Evolutionary conservation across 2,797 vertebrate genomes (phyloP).

Genomic region (Myotis daubentonii): DNA sequence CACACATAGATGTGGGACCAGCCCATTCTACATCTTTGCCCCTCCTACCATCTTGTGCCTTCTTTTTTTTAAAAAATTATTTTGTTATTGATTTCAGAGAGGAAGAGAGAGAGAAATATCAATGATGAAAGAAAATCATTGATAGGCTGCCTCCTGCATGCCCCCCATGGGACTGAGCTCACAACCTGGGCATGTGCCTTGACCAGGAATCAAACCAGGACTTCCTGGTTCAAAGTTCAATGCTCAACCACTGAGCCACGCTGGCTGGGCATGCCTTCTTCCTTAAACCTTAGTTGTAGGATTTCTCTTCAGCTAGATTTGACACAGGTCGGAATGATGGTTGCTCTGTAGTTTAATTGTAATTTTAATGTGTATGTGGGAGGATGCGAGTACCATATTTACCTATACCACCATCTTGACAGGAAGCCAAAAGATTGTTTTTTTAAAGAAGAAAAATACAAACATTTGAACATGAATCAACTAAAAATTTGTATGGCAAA

Average conservation of each 20-base stretch:
- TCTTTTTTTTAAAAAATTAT: neutral
- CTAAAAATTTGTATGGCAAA: neutral
- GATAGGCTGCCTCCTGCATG: too few relatives aligned
- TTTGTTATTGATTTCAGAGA: too few relatives aligned
- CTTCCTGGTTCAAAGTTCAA: too few relatives aligned
- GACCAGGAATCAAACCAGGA: too few relatives aligned
- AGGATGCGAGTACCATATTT: neutral
- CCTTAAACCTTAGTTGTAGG: neutral
- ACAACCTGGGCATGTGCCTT: too few relatives aligned
- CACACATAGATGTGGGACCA: neutral
- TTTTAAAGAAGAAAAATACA: slow-evolving; percentile 1
- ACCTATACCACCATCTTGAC: neutral
- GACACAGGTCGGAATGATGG: neutral
- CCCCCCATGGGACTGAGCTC: too few relatives aligned
- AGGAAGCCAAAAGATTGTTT: neutral
- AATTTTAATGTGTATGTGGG: neutral
- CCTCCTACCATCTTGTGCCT: neutral
- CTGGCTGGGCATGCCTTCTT: neutral
- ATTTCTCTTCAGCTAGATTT: neutral
- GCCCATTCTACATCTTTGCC: neutral
- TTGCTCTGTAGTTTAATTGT: neutral
- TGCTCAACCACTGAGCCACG: too few relatives aligned
- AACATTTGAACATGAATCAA: neutral
- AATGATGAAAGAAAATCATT: too few relatives aligned
- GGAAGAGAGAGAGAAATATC: too few relatives aligned